Evolutionary conservation across 2,888 invertebrate species (phyloP), one percentile per base, ranked within the genome.

Genomic region (Phlogophora meticulosa): DNA sequence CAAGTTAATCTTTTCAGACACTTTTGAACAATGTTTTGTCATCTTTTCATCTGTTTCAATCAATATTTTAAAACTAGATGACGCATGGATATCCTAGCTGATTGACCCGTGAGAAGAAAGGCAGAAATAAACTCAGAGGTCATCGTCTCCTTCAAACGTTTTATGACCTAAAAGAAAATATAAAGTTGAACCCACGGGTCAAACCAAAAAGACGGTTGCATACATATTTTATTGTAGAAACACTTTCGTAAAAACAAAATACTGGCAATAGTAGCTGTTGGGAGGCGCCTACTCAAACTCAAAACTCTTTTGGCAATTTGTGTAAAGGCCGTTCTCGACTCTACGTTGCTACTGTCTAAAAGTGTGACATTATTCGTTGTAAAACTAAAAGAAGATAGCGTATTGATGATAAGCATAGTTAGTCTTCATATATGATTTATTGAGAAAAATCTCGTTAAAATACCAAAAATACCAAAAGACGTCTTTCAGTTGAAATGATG

Each of bases 211-310:
- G 4, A 9, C 7, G 4, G 9, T 11, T 11, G 24, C 36, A n/a
- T n/a, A n/a, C n/a, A n/a, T 10, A 15, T 15, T 22, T 22, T 56
- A 13, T 22, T 22, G 20, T 40, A 20, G 20, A 22, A 40, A n/a
- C 13, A 40, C 10, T 63, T 10, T 32, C n/a, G n/a, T 40, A 2
- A 13, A 38, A 40, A 40, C 20, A 9, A 32, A n/a, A 63, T n/a
- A 28, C 34, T 28, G 13, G 4, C 24, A 65, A 66, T 20, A 46
- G 24, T 43, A n/a, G n/a, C n/a, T n/a, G n/a, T n/a, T 62, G 15
- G 11, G 9, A 20, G 24, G 24, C 20, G 20, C 34, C 17, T 11
- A 61, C 36, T 28, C 43, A n/a, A 36, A 36, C 22, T 43, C 11
- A 34, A 17, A 28, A 43, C 66, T 28, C 20, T 28, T 36, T 65